These are phyloP conservation scores for Rhagologus leucostigma DNA, from an alignment of 2,113 vertebrate species.

Conservation along the genomic window DNA sequence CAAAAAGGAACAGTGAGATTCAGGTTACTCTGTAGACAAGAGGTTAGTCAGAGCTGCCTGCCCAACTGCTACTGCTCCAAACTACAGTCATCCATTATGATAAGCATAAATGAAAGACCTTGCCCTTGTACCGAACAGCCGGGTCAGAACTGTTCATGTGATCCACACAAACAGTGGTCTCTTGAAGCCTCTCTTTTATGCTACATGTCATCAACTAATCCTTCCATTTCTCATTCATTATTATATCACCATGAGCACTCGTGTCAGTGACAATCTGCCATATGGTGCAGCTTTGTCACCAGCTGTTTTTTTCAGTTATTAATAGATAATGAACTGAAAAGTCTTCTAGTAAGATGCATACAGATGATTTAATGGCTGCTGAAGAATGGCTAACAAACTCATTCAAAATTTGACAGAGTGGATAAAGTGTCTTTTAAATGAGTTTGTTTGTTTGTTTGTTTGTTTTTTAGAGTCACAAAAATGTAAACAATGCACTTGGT, in stretches of 20 bases:
- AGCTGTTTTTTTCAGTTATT: slow-evolving; percentile 8
- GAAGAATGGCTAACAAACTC: background rate
- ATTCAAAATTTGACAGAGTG: background rate
- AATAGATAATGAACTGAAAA: background rate
- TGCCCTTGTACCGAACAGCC: background rate
- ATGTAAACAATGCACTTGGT: background rate
- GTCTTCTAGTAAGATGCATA: background rate
- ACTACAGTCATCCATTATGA: background rate
- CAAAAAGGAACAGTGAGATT: background rate
- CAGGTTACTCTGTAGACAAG: background rate
- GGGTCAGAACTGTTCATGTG: background rate
- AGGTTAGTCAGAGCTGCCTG: background rate
- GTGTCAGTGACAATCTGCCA: background rate
- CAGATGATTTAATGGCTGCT: background rate
- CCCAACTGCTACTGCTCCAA: background rate
- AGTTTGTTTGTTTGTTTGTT: background rate
- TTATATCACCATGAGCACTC: background rate
- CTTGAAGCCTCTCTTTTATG: background rate
- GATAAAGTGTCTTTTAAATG: background rate
- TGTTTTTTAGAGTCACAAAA: background rate
- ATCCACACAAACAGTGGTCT: background rate
- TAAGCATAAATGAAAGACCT: background rate
- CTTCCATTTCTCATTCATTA: background rate
- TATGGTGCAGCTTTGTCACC: background rate
- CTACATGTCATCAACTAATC: background rate